Percentiles rank a stretch among this genome's conserved stretches.
These are phyloP conservation scores for Caenorhabditis sp. DNA, from an alignment of 2,888 invertebrate species.

Conservation along the genomic window DNA sequence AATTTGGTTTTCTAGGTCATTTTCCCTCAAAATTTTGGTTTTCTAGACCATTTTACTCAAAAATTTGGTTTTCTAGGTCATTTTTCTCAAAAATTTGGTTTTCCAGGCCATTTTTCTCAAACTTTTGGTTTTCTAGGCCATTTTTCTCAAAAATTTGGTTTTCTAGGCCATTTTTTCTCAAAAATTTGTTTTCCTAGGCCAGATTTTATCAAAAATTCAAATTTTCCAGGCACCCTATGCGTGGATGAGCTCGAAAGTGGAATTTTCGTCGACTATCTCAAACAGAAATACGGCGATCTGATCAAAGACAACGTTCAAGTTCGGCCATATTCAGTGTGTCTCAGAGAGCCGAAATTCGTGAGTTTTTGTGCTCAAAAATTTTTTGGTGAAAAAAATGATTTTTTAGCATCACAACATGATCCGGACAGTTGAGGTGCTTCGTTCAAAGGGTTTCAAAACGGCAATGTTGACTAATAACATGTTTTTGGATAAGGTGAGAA, in stretches of 20 bases:
- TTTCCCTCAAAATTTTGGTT: too few relatives aligned
- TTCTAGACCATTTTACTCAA: too few relatives aligned
- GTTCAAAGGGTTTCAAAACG: constrained; percentile 48
- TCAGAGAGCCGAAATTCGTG: constrained; percentile 25
- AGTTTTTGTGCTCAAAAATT: not conserved
- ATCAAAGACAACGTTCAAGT: constrained; percentile 19
- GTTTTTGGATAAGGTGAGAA: constrained; percentile 46
- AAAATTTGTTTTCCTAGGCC: too few relatives aligned
- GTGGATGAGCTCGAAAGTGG: constrained; percentile 38
- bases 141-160: too few relatives aligned
- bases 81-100: too few relatives aligned
- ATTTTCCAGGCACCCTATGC: constrained; percentile 12
- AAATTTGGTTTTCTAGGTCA: too few relatives aligned
- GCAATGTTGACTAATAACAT: constrained; percentile 60
- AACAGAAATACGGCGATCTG: constrained; percentile 22
- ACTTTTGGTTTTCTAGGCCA: too few relatives aligned
- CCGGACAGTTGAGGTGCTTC: constrained; percentile 34
- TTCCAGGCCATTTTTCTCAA: too few relatives aligned
- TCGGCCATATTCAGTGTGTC: constrained; percentile 28
- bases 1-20: too few relatives aligned
- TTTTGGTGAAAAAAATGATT: not conserved
- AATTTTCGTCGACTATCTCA: constrained; percentile 25
- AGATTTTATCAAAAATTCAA: too few relatives aligned
- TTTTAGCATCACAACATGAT: constrained; percentile 31
- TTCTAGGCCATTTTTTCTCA: too few relatives aligned